These are phyloP conservation scores for Nansenia antarctica DNA, from an alignment of 2,113 vertebrate species.

Conservation along the genomic window DNA sequence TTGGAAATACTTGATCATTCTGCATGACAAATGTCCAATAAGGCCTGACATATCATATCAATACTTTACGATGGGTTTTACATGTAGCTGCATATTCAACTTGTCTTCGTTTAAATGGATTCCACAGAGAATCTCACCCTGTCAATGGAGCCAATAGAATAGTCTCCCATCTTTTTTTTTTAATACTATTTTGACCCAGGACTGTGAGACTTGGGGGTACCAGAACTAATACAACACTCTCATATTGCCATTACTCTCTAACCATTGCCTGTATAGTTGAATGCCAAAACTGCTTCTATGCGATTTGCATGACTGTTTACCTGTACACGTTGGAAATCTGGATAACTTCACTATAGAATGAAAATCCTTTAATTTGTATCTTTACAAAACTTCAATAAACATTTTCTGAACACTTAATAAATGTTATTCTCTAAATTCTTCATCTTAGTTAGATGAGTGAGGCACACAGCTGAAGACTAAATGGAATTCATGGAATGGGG, in stretches of 20 bases:
- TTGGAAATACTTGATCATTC: conserved; percentile 4
- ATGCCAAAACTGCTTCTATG: neutral
- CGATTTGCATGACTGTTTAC: neutral
- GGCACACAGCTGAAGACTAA: no score
- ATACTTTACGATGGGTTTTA: neutral
- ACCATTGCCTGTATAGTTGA: neutral
- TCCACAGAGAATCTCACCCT: conserved; percentile 5
- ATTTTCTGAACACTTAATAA: neutral
- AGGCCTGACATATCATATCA: neutral
- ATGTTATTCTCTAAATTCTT: no score
- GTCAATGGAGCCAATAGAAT: no score
- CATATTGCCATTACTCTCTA: neutral
- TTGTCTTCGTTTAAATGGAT: conserved; percentile 15
- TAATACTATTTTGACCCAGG: neutral
- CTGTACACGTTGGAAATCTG: neutral
- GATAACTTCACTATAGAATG: neutral
- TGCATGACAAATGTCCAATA: conserved; percentile 42
- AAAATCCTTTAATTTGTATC: neutral
- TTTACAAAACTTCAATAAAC: conserved; percentile 6
- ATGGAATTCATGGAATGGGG: no score
- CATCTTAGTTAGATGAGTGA: no score
- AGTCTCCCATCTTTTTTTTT: neutral
- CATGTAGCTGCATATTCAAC: neutral
- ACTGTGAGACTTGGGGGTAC: neutral
- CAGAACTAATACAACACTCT: neutral